Conservation (phyloP, 2,113 vertebrate genomes). For the Melanocharis versteri region DNA sequence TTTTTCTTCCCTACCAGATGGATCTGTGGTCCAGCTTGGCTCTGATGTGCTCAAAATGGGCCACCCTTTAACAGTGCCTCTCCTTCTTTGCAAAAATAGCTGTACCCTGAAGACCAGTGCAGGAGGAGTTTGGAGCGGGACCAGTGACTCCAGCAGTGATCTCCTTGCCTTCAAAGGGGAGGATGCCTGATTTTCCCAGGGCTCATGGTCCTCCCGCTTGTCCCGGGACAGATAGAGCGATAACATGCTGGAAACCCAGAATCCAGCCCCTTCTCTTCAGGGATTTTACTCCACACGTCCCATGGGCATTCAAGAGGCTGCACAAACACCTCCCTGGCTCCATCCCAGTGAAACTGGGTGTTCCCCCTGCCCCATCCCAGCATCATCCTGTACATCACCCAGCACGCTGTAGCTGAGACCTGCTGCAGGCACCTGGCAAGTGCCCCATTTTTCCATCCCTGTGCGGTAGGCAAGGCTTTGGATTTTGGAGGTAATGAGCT, state of each 20-base stretch:
- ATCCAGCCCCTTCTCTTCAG: background rate
- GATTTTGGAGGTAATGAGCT: background rate
- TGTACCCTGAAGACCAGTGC: background rate
- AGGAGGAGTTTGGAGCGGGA: background rate
- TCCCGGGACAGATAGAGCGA: background rate
- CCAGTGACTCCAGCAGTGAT: background rate
- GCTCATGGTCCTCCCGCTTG: rapidly evolving
- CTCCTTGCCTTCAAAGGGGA: background rate
- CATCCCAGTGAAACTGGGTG: background rate
- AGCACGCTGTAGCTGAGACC: background rate
- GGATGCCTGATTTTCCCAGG: background rate
- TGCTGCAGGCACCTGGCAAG: background rate
- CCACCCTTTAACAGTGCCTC: background rate
- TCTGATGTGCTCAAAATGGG: background rate
- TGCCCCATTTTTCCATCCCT: background rate
- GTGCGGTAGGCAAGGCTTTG: background rate
- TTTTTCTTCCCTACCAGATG: background rate
- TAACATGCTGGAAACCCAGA: background rate
- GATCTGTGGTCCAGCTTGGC: background rate
- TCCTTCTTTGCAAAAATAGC: background rate
- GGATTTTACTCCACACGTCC: background rate
- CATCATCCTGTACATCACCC: rapidly evolving
- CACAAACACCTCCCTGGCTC: background rate
- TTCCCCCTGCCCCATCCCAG: rapidly evolving
- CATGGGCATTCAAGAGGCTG: background rate